Percentiles rank a stretch among this genome's conserved stretches.
These are phyloP conservation scores for Drosophila barbarae DNA, from an alignment of 2,888 invertebrate genomes.

Conservation along the genomic window DNA sequence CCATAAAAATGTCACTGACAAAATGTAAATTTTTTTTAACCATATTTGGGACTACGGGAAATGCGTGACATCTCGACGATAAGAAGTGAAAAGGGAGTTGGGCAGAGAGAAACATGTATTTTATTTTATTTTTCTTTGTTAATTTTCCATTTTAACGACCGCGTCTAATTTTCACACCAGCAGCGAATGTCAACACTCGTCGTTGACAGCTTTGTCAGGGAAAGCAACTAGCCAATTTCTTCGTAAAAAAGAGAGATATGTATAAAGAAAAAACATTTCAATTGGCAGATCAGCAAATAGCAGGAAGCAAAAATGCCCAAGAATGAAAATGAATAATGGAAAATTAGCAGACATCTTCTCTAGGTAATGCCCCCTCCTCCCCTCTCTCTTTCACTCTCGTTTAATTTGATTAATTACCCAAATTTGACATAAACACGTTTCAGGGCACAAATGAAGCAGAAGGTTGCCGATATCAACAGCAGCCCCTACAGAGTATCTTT, in stretches of 20 bases:
- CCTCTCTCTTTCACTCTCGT: conserved; percentile 27
- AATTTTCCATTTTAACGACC: conserved; percentile 28
- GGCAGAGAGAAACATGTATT: neutral
- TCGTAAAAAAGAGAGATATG: neutral
- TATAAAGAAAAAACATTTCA: conserved; percentile 33
- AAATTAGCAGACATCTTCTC: conserved; percentile 39
- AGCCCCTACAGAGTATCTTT: neutral
- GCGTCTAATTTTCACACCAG: conserved; percentile 38
- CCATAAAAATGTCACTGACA: conserved; percentile 29
- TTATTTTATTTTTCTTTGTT: conserved; percentile 7
- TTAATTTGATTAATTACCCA: conserved; percentile 60
- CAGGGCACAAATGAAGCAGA: conserved; percentile 66
- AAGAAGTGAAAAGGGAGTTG: conserved; percentile 5
- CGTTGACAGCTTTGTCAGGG: conserved; percentile 31
- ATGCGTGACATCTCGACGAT: conserved; percentile 33
- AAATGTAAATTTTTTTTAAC: conserved; percentile 20
- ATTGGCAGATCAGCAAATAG: conserved; percentile 32
- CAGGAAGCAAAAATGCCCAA: conserved; percentile 44
- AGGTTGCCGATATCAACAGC: conserved; percentile 52
- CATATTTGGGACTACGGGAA: conserved; percentile 26
- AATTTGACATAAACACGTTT: conserved; percentile 68
- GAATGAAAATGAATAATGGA: conserved; percentile 46
- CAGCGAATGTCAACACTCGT: conserved; percentile 29
- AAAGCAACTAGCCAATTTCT: conserved; percentile 18
- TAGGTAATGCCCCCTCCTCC: conserved; percentile 3